Conservation (phyloP, 2,113 vertebrate species). For the Poecilia latipinna region DNA sequence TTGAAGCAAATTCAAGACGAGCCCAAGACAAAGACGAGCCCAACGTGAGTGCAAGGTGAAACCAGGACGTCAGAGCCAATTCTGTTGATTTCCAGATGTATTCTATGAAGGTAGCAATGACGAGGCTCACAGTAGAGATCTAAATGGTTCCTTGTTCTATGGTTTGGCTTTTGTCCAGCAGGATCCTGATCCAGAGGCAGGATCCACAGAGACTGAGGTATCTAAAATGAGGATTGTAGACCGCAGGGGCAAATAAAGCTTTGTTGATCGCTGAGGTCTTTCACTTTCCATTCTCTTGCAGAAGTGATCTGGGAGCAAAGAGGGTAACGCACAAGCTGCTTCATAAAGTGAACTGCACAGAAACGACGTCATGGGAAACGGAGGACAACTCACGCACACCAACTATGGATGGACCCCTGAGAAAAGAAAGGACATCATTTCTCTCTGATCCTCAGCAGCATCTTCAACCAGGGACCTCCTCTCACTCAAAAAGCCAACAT, state of each 20-base stretch:
- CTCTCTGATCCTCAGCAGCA: conserved; percentile 4
- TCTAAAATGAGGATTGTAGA: conserved; percentile 19
- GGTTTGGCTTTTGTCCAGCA: conserved; percentile 36
- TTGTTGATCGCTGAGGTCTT: conserved; percentile 2
- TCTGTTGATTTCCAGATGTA: background rate
- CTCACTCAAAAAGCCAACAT: conserved; percentile 6
- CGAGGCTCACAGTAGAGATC: background rate
- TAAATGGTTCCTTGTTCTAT: background rate
- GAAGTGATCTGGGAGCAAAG: conserved; percentile 54
- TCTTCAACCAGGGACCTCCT: conserved; percentile 1
- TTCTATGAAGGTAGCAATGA: background rate
- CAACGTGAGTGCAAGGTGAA: conserved; percentile 52
- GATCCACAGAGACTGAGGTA: conserved; percentile 35
- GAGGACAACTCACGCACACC: conserved; percentile 14
- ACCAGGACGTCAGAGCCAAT: conserved; percentile 8
- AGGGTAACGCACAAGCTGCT: conserved; percentile 1
- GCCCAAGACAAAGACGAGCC: conserved; percentile 26
- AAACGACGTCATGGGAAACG: conserved; percentile 4
- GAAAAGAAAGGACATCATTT: background rate
- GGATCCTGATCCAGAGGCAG: conserved; percentile 65
- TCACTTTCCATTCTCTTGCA: conserved; percentile 21
- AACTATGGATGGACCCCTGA: conserved; percentile 12
- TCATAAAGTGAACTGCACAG: conserved; percentile 38
- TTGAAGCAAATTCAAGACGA: conserved; percentile 49
- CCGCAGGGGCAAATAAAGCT: background rate